phyloP scores from a whole-genome alignment of 2,888 invertebrate species.

The Biston stratarius region DNA sequence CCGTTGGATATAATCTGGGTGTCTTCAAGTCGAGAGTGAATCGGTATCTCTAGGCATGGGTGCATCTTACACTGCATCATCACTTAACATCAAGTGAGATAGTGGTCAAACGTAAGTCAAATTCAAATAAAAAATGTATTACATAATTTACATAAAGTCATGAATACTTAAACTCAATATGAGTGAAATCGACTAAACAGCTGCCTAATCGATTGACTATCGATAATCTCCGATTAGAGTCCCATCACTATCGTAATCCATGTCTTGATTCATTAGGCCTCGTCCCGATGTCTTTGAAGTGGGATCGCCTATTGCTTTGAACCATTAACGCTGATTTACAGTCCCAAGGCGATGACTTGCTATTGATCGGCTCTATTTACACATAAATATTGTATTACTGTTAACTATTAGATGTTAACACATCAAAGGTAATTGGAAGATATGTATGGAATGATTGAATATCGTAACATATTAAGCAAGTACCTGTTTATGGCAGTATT shows the following conservation, averaged over 20 bases:
- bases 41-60: too few relatives aligned
- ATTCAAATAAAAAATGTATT: too few relatives aligned
- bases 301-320: slow-evolving; percentile 78
- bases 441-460: neutral
- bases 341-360: slow-evolving; percentile 50
- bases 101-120: too few relatives aligned
- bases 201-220: slow-evolving; percentile 20
- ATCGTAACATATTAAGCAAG: neutral
- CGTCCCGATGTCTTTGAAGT: slow-evolving; percentile 71
- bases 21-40: too few relatives aligned
- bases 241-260: slow-evolving; percentile 53
- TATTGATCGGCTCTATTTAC: slow-evolving; percentile 39
- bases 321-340: slow-evolving; percentile 73
- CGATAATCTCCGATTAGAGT: slow-evolving; percentile 30
- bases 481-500: neutral
- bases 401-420: slow-evolving; percentile 2
- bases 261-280: slow-evolving; percentile 71
- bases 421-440: neutral
- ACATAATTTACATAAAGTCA: too few relatives aligned
- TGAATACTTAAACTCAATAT: too few relatives aligned
- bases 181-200: neutral
- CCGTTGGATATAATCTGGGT: too few relatives aligned
- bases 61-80: too few relatives aligned
- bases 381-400: neutral
- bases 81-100: too few relatives aligned